Evolutionary conservation across 1,140 invertebrate genomes (phyloP).

Genomic region (Riptortus pedestris): DNA sequence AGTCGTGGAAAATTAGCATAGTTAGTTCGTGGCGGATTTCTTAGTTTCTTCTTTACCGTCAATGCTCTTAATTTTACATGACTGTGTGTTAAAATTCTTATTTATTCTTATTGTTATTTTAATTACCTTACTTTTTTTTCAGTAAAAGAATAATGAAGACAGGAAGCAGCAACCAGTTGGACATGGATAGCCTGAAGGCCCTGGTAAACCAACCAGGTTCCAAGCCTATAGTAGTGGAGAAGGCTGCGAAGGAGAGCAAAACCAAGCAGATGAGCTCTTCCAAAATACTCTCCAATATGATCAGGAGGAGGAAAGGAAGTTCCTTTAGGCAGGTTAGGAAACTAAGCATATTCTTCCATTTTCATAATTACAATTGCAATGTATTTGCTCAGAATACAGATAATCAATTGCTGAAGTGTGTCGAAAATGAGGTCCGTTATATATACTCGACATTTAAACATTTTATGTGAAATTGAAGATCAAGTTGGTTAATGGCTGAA

Average conservation of each 20-base stretch:
- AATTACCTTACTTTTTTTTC: too few relatives aligned
- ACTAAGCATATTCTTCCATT: not conserved
- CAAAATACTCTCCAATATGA: conserved; percentile 17
- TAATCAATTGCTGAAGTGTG: not conserved
- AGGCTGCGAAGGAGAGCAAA: conserved; percentile 22
- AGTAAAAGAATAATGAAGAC: conserved; percentile 22
- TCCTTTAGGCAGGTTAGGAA: conserved; percentile 28
- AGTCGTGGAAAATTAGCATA: too few relatives aligned
- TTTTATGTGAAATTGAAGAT: too few relatives aligned
- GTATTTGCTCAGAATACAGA: not conserved
- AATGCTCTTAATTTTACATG: too few relatives aligned
- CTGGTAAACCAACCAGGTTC: conserved; percentile 22
- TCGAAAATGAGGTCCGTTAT: not conserved
- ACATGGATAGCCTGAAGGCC: conserved; percentile 29
- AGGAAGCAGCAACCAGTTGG: conserved; percentile 19
- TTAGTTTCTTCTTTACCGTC: too few relatives aligned
- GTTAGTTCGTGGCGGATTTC: too few relatives aligned
- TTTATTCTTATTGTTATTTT: too few relatives aligned
- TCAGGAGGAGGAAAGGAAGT: conserved; percentile 25
- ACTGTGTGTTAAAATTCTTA: too few relatives aligned
- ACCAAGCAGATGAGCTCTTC: conserved; percentile 10
- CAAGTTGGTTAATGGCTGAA: too few relatives aligned
- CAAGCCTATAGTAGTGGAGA: conserved; percentile 16
- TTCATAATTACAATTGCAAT: not conserved
- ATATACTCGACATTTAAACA: not conserved